Evolutionary conservation across 2,888 invertebrate species (phyloP).

Genomic region (Lasioglossum vierecki): DNA sequence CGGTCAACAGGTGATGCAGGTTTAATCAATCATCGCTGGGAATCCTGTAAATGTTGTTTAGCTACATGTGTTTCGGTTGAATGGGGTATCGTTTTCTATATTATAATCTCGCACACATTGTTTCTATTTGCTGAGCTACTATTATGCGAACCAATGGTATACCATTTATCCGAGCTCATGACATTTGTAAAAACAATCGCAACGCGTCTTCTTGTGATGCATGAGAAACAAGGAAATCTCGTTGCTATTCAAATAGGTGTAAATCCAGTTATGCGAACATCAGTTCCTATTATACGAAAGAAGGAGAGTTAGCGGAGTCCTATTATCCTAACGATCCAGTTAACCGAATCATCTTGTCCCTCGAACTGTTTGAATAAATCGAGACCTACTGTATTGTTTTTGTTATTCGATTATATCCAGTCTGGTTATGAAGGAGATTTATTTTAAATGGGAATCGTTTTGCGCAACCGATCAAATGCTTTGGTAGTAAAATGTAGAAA

Average conservation of each 20-base stretch:
- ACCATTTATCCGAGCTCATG: neutral
- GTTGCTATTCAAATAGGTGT: neutral
- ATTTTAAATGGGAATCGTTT: neutral
- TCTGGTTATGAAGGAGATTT: neutral
- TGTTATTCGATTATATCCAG: neutral
- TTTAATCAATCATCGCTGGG: neutral
- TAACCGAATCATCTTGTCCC: neutral
- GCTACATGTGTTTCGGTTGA: neutral
- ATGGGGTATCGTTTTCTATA: neutral
- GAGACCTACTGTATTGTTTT: neutral
- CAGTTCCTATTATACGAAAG: neutral
- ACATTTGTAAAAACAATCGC: neutral
- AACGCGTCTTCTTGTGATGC: neutral
- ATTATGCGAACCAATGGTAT: neutral
- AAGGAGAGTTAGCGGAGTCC: neutral
- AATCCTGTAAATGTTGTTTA: neutral
- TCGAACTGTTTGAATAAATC: neutral
- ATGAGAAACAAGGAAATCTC: neutral
- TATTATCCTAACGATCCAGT: constrained; percentile 5
- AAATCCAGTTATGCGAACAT: constrained; percentile 2
- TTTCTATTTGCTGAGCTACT: neutral
- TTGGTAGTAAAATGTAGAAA: neutral
- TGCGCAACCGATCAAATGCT: neutral
- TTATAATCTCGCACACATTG: neutral
- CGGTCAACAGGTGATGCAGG: neutral